Evolutionary conservation across 2,113 vertebrate species (phyloP).

Genomic region (Canis aureus): DNA sequence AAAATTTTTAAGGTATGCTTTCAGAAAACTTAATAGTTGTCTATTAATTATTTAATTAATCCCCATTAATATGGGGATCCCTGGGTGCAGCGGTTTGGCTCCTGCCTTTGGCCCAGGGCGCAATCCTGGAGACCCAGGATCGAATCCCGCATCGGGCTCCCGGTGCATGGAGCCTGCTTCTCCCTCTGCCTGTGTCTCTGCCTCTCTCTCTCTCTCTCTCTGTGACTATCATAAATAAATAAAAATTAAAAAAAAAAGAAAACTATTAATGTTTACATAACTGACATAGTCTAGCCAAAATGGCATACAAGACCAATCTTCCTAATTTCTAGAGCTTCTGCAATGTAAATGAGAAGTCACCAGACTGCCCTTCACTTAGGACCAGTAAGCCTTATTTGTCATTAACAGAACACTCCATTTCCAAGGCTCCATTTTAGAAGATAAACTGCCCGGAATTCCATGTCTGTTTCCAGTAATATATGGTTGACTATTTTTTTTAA

Average conservation of each 20-base stretch:
- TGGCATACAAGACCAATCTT: constrained; percentile 54
- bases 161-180: no score
- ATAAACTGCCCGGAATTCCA: constrained; percentile 61
- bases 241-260: neutral
- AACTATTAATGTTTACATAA: constrained; percentile 56
- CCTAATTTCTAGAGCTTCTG: constrained; percentile 49
- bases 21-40: neutral
- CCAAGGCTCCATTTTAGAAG: constrained; percentile 59
- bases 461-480: constrained; percentile 7
- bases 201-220: no score
- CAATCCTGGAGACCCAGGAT: no score
- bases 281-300: constrained; percentile 43
- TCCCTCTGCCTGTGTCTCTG: no score
- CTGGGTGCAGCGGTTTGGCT: no score
- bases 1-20: neutral
- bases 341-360: constrained; percentile 59
- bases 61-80: no score
- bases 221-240: no score
- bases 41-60: no score
- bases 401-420: constrained; percentile 64
- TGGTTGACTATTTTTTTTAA: constrained; percentile 48
- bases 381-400: constrained; percentile 60
- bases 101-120: no score
- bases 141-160: no score
- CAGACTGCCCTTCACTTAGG: constrained; percentile 28